Conservation (phyloP, 2,888 invertebrate species). For the Formica aserva region DNA sequence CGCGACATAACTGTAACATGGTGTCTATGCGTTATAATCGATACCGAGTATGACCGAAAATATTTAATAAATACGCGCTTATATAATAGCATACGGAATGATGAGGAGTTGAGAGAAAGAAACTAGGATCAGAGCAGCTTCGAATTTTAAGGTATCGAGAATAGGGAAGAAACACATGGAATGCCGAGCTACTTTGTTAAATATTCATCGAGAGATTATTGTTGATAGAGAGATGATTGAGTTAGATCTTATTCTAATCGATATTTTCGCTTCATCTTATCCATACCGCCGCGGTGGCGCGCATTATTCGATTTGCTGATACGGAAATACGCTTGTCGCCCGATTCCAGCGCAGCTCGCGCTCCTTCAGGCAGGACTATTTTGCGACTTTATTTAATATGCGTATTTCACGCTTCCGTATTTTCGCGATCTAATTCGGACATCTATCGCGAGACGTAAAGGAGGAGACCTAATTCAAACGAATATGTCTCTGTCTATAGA, state of each 20-base stretch:
- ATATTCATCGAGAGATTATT: slow-evolving; percentile 52
- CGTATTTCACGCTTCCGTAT: slow-evolving; percentile 49
- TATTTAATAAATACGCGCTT: not conserved
- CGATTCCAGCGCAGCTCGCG: slow-evolving; percentile 25
- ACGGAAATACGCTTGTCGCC: slow-evolving; percentile 56
- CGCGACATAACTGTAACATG: not conserved
- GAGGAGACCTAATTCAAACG: not conserved
- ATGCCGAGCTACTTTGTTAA: slow-evolving; percentile 47
- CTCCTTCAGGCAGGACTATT: slow-evolving; percentile 48
- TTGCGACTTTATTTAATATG: slow-evolving; percentile 50
- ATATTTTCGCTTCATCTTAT: slow-evolving; percentile 56
- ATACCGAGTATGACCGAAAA: not conserved
- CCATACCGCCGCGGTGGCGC: slow-evolving; percentile 35
- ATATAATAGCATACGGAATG: not conserved
- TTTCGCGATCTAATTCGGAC: slow-evolving; percentile 46
- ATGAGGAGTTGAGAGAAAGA: not conserved
- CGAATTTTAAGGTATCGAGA: not conserved
- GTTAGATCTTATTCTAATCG: slow-evolving; percentile 55
- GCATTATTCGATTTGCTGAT: slow-evolving; percentile 54
- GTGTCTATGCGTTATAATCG: not conserved
- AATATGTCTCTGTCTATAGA: slow-evolving; percentile 21
- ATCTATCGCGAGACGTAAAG: slow-evolving; percentile 1
- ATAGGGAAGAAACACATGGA: slow-evolving; percentile 20
- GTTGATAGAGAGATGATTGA: slow-evolving; percentile 41
- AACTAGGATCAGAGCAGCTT: not conserved